Evolutionary conservation across 2,888 invertebrate genomes (phyloP).

Genomic region (Tricholauxania praeusta): DNA sequence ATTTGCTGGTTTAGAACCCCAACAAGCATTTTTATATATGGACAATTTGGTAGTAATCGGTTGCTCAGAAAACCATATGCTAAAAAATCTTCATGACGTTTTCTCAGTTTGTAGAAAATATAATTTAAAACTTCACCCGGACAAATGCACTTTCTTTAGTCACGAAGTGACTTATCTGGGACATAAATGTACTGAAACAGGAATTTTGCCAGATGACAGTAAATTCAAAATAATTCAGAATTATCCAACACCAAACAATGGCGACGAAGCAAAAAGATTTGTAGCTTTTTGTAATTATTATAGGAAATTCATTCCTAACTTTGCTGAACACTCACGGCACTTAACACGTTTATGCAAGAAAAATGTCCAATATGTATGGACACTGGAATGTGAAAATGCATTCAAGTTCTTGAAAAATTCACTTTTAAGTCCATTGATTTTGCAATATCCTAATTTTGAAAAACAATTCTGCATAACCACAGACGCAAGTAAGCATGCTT

Average conservation of each 20-base stretch:
- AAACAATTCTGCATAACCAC: conserved; percentile 41
- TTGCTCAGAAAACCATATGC: conserved; percentile 38
- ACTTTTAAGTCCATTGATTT: conserved; percentile 26
- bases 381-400: conserved; percentile 34
- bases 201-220: conserved; percentile 10
- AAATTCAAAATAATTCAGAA: conserved; percentile 26
- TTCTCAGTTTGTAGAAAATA: conserved; percentile 5
- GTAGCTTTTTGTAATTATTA: conserved; percentile 41
- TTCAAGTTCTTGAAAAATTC: conserved; percentile 38
- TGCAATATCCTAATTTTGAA: conserved; percentile 42
- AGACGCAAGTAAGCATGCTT: conserved; percentile 44
- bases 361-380: conserved; percentile 37
- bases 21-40: conserved; percentile 47
- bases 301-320: not conserved
- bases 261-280: conserved; percentile 24
- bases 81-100: conserved; percentile 27
- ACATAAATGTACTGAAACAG: conserved; percentile 32
- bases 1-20: conserved; percentile 44
- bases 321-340: conserved; percentile 25
- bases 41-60: conserved; percentile 48
- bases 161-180: conserved; percentile 43
- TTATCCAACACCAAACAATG: conserved; percentile 29
- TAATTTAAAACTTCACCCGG: conserved; percentile 42
- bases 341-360: conserved; percentile 34
- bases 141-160: conserved; percentile 44